Base-by-base conservation (phyloP, 2,888 invertebrate species). In the Lepetodrilus schrolli region DNA sequence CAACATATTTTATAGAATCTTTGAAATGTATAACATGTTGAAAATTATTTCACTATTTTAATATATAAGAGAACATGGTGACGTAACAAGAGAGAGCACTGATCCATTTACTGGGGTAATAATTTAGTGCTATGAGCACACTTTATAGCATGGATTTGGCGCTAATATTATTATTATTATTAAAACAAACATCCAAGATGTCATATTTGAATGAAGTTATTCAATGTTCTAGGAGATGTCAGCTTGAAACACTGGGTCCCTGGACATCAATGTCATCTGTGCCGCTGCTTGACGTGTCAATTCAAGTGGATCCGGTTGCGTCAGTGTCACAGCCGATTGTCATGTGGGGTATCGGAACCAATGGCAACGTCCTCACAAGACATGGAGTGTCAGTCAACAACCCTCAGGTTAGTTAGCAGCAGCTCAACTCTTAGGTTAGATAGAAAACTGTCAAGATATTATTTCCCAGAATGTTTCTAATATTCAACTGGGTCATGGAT, bases 221-320 rank as follows among this genome's bases (percentile, higher is more conserved):
- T 7, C n/a, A 0, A 36, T 47, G 30, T 75, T 94, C 94, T 85
- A 93, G 96, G 82, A 94, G 95, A 86, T 96, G 96, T 85, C 94
- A 95, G 77, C 92, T 96, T 43, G 93, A 94, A 20, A 95, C 95
- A 4, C 94, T 94, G 80, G 97, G 97, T 0, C 97, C 97, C 0
- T 97, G 97, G 97, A 92, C 94, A 82, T 94, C 95, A 83, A 92
- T 96, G 43, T 96, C 96, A n/a, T 95, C 95, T 83, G 95, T 96
- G 0, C 95, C 95, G 89, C 92, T 97, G 76, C 89, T 95, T 8
- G 96, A 96, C 89, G 93, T 96, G 38, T 94, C 96, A 10, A 88
- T 96, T 86, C 94, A 94, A 91, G 94, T 90, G 51, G 92, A 92
- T 80, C 90, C 91, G 76, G 83, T 90, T 13, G 77, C 47, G 79